phyloP scores from a whole-genome alignment of 2,888 invertebrate genomes.

The Temnothorax ravouxi region DNA sequence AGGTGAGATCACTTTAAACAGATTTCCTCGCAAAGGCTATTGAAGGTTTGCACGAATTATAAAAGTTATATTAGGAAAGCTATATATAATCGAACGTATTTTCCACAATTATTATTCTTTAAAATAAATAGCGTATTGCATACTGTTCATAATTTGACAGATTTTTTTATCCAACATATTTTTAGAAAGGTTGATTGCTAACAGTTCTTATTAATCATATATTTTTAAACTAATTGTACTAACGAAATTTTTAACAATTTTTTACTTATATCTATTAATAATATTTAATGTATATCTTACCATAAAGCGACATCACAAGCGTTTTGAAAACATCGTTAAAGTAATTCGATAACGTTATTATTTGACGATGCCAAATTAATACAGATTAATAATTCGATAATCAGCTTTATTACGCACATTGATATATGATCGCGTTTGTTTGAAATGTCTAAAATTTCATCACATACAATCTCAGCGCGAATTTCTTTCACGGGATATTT shows the following conservation, averaged over 20 bases:
- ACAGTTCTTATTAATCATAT: neutral
- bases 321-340: neutral
- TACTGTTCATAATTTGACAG: neutral
- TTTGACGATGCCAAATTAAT: neutral
- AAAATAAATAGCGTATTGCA: neutral
- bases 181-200: neutral
- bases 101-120: neutral
- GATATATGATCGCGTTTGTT: neutral
- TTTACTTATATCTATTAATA: neutral
- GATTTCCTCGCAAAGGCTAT: neutral
- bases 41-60: neutral
- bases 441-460: slow-evolving; percentile 14
- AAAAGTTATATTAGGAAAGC: neutral
- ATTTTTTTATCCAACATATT: neutral
- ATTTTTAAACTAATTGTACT: neutral
- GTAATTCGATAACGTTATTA: slow-evolving; percentile 20
- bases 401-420: neutral
- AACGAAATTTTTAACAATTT: neutral
- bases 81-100: neutral
- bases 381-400: neutral
- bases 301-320: neutral
- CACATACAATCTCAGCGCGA: neutral
- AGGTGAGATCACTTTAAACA: slow-evolving; percentile 26
- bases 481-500: slow-evolving; percentile 33
- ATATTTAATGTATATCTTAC: neutral